phyloP scores from a whole-genome alignment of 2,888 invertebrate species.

The Patella pellucida region DNA sequence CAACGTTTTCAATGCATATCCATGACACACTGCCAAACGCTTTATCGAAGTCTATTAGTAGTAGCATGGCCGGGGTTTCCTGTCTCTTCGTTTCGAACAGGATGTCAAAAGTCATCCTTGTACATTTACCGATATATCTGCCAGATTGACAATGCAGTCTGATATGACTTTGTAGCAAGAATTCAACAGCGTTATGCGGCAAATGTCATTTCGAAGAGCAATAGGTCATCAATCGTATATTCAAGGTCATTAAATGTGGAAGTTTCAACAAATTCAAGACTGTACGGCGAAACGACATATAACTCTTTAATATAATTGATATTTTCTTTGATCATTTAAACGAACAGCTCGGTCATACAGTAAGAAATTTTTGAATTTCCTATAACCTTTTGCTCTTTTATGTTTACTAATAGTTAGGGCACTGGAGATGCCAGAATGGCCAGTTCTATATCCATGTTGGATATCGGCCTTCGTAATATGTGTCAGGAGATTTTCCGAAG shows the following conservation, averaged over 20 bases:
- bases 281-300: neutral
- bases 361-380: too few relatives aligned
- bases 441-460: too few relatives aligned
- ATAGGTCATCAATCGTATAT: conserved; percentile 11
- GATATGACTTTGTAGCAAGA: conserved; percentile 16
- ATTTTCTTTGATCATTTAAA: neutral
- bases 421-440: too few relatives aligned
- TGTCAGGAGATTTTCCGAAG: too few relatives aligned
- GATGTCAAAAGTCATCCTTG: neutral
- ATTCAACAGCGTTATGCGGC: conserved; percentile 14
- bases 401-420: too few relatives aligned
- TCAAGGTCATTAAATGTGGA: neutral
- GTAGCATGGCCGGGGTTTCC: neutral
- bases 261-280: neutral
- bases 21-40: conserved; percentile 19
- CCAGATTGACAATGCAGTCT: conserved; percentile 12
- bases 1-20: conserved; percentile 13
- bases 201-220: conserved; percentile 15
- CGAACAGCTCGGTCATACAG: neutral
- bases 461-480: too few relatives aligned
- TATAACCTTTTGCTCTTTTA: too few relatives aligned
- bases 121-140: conserved; percentile 20
- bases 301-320: neutral
- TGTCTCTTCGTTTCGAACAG: neutral
- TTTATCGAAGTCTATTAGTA: conserved; percentile 17